phyloP scores from a whole-genome alignment of 2,113 vertebrate species.

The Telmatochromis sp. region DNA sequence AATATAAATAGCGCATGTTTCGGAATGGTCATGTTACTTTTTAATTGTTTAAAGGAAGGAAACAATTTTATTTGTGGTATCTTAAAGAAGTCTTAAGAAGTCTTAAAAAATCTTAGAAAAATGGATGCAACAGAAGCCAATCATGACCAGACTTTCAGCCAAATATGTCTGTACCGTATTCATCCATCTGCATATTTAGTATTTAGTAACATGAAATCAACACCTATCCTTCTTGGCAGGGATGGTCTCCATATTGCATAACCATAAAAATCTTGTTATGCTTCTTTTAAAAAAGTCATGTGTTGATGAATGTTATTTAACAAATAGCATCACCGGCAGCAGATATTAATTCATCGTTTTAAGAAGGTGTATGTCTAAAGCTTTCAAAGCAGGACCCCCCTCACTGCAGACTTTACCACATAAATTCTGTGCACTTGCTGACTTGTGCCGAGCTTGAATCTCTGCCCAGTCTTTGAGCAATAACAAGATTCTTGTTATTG shows the following conservation, averaged over 20 bases:
- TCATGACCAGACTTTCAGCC: neutral
- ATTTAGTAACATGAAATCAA: neutral
- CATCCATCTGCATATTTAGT: neutral
- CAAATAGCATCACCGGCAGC: neutral
- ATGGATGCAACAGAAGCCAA: neutral
- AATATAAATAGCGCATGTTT: neutral
- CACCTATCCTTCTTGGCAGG: neutral
- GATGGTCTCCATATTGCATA: neutral
- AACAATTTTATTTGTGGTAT: neutral
- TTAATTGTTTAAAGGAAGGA: neutral
- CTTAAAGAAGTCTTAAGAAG: neutral
- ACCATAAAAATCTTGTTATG: neutral
- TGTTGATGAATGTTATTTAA: neutral
- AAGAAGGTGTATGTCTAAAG: neutral
- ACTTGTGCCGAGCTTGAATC: neutral
- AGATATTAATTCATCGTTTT: neutral
- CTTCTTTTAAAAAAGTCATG: accelerated
- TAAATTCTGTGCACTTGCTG: neutral
- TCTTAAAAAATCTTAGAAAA: neutral
- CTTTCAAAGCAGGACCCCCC: neutral
- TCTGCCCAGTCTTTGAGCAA: neutral
- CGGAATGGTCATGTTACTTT: neutral
- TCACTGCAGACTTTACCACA: neutral
- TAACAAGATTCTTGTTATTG: neutral
- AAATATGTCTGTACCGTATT: neutral